Evolutionary conservation across 2,113 vertebrate species (phyloP).

Genomic region (Recurvirostra avosetta): DNA sequence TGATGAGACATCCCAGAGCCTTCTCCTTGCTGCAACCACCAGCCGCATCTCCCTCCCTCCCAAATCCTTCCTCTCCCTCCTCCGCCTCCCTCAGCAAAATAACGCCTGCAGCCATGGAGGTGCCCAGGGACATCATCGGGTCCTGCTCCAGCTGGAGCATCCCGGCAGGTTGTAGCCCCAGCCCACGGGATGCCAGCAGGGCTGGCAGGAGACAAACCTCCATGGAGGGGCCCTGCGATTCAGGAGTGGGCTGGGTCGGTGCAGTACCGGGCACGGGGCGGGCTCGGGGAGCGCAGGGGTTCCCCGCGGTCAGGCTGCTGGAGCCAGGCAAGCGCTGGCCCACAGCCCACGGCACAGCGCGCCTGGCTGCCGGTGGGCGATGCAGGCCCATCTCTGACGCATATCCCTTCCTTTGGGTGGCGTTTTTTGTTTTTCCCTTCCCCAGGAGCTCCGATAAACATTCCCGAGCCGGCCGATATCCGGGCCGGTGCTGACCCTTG

Average conservation of each 20-base stretch:
- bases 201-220: background rate
- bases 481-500: slow-evolving; percentile 52
- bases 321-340: background rate
- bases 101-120: background rate
- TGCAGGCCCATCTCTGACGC: slow-evolving; percentile 50
- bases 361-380: background rate
- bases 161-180: rapidly evolving
- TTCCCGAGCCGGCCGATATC: slow-evolving; percentile 4
- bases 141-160: background rate
- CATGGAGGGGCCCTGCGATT: rapidly evolving
- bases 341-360: background rate
- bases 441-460: slow-evolving; percentile 57
- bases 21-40: background rate
- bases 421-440: slow-evolving; percentile 57
- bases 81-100: background rate
- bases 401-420: slow-evolving; percentile 62
- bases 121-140: background rate
- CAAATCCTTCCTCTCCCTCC: background rate
- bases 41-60: background rate
- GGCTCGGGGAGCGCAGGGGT: background rate
- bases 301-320: background rate
- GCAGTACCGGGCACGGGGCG: rapidly evolving
- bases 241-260: rapidly evolving
- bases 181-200: background rate
- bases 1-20: background rate